These are phyloP conservation scores for Tyrophagus putrescentiae DNA, from an alignment of 1,140 invertebrate genomes.

Conservation along the genomic window DNA sequence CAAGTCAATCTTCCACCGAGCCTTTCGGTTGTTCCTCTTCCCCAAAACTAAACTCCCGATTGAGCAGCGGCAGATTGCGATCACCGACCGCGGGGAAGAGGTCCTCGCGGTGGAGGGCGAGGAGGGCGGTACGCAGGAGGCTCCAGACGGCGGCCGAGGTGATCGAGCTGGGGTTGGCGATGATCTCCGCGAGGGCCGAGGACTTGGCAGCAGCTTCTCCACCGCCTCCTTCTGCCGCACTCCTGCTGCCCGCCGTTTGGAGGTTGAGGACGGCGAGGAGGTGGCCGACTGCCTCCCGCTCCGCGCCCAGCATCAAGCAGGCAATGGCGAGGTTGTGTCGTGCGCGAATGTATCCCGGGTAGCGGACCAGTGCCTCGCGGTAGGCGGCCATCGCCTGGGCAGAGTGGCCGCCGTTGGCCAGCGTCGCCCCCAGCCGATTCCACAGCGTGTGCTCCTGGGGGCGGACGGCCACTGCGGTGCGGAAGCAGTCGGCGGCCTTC, in stretches of 20 bases:
- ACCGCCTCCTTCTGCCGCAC: constrained; percentile 29
- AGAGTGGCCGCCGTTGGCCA: constrained; percentile 84
- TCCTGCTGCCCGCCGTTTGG: constrained; percentile 57
- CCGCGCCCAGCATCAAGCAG: constrained; percentile 86
- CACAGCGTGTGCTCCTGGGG: constrained; percentile 84
- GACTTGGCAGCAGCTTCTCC: no score
- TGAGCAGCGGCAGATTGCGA: constrained; percentile 38
- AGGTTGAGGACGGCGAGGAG: constrained; percentile 81
- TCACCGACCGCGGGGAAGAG: constrained; percentile 57
- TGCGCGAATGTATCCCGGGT: constrained; percentile 88
- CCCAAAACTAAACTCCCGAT: constrained; percentile 34
- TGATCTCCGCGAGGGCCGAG: constrained; percentile 32
- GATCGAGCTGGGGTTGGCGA: constrained; percentile 27
- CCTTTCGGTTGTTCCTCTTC: background rate
- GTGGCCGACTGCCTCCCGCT: constrained; percentile 89
- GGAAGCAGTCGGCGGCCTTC: constrained; percentile 91
- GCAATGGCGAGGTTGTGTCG: constrained; percentile 95
- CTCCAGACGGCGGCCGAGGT: constrained; percentile 93
- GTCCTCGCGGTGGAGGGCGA: constrained; percentile 65
- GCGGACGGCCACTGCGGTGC: constrained; percentile 62
- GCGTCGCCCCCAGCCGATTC: constrained; percentile 90
- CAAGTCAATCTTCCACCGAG: background rate
- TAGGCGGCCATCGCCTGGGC: constrained; percentile 94
- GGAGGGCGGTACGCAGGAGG: constrained; percentile 73
- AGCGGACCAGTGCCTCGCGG: constrained; percentile 69